Percentiles rank a stretch among this genome's conserved stretches.
Evolutionary conservation across 2,113 vertebrate genomes (phyloP).

Genomic region (Ageneiosus marmoratus): DNA sequence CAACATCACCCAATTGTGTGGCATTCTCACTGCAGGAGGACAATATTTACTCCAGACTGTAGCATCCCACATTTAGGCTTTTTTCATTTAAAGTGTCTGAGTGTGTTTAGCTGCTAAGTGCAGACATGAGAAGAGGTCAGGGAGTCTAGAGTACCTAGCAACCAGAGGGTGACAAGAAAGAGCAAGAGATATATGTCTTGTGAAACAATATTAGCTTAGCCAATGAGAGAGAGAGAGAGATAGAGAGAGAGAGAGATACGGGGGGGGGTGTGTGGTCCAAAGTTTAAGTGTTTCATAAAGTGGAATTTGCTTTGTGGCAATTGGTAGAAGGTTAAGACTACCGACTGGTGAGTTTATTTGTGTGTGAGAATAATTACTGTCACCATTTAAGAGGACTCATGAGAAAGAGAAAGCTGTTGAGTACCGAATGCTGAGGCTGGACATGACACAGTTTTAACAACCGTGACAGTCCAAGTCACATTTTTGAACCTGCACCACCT

Average conservation of each 20-base stretch:
- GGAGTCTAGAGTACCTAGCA: conserved; percentile 71
- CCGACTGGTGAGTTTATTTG: conserved; percentile 8
- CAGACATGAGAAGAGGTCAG: conserved; percentile 52
- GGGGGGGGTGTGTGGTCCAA: conserved; percentile 15
- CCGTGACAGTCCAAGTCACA: conserved; percentile 13
- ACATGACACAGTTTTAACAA: conserved; percentile 2
- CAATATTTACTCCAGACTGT: conserved; percentile 60
- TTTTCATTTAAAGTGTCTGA: conserved; percentile 66
- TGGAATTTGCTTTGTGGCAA: conserved; percentile 35
- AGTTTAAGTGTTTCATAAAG: conserved; percentile 38
- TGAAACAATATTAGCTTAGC: conserved; percentile 27
- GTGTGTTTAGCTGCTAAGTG: conserved; percentile 44
- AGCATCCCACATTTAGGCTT: conserved; percentile 57
- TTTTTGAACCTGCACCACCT: background rate
- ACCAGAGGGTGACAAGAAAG: conserved; percentile 45
- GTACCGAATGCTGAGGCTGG: conserved; percentile 3
- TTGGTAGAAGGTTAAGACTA: conserved; percentile 24
- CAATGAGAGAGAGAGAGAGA: background rate
- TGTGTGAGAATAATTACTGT: conserved; percentile 31
- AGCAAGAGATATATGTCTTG: conserved; percentile 29
- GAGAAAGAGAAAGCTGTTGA: background rate
- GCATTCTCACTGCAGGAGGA: conserved; percentile 46
- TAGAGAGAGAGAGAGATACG: background rate
- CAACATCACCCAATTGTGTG: conserved; percentile 51
- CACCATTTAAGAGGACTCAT: conserved; percentile 21